These are phyloP conservation scores for Pollenia labialis DNA, from an alignment of 2,888 invertebrate genomes.

Conservation along the genomic window DNA sequence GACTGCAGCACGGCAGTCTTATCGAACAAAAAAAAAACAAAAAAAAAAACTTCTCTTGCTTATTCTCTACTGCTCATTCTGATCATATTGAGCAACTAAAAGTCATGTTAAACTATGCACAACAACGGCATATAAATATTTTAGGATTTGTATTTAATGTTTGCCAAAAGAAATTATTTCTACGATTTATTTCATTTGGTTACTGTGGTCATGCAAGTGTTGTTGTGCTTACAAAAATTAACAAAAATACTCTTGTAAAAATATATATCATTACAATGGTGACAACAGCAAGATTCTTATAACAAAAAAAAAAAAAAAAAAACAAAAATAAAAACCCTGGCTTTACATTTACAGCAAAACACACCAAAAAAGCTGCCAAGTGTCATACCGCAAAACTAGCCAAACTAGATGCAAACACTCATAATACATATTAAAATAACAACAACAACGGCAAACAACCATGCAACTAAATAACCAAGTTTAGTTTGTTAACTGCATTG, in stretches of 20 bases:
- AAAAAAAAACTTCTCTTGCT: not conserved
- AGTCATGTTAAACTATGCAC: slow-evolving; percentile 60
- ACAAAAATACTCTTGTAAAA: slow-evolving; percentile 68
- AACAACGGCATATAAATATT: slow-evolving; percentile 37
- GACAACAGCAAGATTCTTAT: slow-evolving; percentile 72
- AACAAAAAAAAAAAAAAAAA: slow-evolving; percentile 42
- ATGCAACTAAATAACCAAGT: slow-evolving; percentile 66
- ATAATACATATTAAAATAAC: slow-evolving; percentile 19
- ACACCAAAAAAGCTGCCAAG: slow-evolving; percentile 26
- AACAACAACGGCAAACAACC: slow-evolving; percentile 50
- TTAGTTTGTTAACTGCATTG: slow-evolving; percentile 70
- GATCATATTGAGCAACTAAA: slow-evolving; percentile 49
- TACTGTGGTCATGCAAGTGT: not conserved
- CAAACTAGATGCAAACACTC: slow-evolving; percentile 61
- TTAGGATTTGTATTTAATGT: slow-evolving; percentile 53
- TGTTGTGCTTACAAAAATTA: slow-evolving; percentile 33
- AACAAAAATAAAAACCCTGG: not conserved
- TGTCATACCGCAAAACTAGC: slow-evolving; percentile 58
- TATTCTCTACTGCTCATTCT: slow-evolving; percentile 25
- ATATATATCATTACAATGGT: slow-evolving; percentile 72
- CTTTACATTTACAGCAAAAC: not conserved
- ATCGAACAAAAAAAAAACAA: not conserved
- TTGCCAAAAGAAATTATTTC: slow-evolving; percentile 57
- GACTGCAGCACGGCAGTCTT: not conserved
- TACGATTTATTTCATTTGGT: slow-evolving; percentile 35